Evolutionary conservation across 2,888 invertebrate genomes (phyloP).

Genomic region (Trisateles emortualis): DNA sequence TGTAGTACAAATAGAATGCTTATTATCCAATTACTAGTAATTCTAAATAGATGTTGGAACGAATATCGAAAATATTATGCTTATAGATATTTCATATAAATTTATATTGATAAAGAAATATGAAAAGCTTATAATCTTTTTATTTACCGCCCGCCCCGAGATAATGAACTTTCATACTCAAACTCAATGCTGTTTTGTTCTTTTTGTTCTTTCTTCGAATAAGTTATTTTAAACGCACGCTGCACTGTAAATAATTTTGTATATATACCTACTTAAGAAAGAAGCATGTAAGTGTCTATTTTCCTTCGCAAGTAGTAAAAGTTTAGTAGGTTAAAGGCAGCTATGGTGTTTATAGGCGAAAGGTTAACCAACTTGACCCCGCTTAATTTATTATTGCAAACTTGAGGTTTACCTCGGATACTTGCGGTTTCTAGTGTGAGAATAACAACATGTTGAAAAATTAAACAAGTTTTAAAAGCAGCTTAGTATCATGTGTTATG

Average conservation of each 20-base stretch:
- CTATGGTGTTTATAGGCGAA: constrained; percentile 14
- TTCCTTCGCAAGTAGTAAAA: constrained; percentile 13
- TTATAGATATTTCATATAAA: too few species aligned
- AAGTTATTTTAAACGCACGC: background rate
- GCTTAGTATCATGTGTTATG: background rate
- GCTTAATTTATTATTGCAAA: constrained; percentile 8
- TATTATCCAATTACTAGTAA: too few species aligned
- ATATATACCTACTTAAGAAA: constrained; percentile 1
- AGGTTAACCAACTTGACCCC: constrained; percentile 18
- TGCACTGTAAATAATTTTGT: background rate
- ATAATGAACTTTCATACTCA: background rate
- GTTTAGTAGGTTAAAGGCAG: constrained; percentile 11
- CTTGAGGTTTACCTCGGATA: background rate
- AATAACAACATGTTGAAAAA: background rate
- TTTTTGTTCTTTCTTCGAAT: background rate
- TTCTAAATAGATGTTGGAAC: too few species aligned
- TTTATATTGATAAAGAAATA: too few species aligned
- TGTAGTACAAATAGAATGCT: too few species aligned
- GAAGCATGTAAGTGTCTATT: constrained; percentile 8
- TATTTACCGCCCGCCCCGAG: background rate
- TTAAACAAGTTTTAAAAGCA: background rate
- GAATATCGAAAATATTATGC: too few species aligned
- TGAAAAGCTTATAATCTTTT: too few species aligned
- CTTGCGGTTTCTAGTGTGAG: background rate
- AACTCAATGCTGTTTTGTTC: background rate